Conservation (phyloP, 2,888 invertebrate species). For the Trichopoda pennipes region DNA sequence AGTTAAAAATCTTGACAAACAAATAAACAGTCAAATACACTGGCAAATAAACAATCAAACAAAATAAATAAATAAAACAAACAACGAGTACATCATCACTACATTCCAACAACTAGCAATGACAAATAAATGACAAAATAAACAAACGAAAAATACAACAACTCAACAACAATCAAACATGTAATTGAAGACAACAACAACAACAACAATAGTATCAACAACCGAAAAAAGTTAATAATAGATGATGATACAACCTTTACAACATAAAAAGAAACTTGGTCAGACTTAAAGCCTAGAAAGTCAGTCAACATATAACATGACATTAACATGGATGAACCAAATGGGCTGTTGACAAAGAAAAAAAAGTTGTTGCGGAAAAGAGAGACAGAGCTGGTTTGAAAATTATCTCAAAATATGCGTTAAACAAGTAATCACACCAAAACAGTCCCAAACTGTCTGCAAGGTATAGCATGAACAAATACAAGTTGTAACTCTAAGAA, state of each 20-base stretch:
- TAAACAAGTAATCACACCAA: slow-evolving; percentile 47
- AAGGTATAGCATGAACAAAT: slow-evolving; percentile 45
- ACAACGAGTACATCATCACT: slow-evolving; percentile 37
- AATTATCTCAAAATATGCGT: slow-evolving; percentile 41
- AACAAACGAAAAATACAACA: slow-evolving; percentile 33
- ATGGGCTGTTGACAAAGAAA: neutral
- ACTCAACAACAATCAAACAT: slow-evolving; percentile 17
- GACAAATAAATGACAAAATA: slow-evolving; percentile 63
- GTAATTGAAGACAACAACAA: slow-evolving; percentile 14
- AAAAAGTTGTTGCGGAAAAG: neutral
- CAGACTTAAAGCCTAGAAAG: neutral
- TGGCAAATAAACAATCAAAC: slow-evolving; percentile 21
- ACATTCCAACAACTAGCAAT: slow-evolving; percentile 43
- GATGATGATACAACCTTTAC: slow-evolving; percentile 51
- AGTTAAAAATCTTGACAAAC: slow-evolving; percentile 65
- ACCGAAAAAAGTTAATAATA: slow-evolving; percentile 42
- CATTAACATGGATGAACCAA: neutral
- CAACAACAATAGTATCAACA: neutral
- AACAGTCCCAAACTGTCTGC: slow-evolving; percentile 60
- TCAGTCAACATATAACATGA: neutral
- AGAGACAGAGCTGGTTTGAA: neutral
- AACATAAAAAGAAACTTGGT: neutral
- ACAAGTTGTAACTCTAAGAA: slow-evolving; percentile 18
- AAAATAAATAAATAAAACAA: slow-evolving; percentile 14
- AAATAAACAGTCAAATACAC: slow-evolving; percentile 49